Evolutionary conservation across 2,797 vertebrate species (phyloP), one percentile per base, ranked within the genome.

Genomic region (Melopsittacus undulatus): DNA sequence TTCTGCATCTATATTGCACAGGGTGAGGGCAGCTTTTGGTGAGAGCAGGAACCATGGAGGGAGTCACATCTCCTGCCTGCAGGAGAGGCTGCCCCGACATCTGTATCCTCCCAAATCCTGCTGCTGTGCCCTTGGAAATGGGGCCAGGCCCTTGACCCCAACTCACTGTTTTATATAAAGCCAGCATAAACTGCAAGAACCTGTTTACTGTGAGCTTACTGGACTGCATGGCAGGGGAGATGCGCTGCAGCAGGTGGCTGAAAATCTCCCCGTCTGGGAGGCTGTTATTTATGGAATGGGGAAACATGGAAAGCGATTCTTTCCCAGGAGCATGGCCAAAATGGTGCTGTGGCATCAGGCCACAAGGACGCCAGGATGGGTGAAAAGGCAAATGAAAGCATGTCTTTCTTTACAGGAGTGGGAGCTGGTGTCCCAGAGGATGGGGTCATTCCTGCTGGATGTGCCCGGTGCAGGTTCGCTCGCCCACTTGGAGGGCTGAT

Each of bases 401-500:
- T 29, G 11, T 86, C 12, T 59, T 56, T 62, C 63, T 26, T 17
- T 57, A 30, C 1, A 11, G 15, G 30, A 69, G 45, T 2, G 3
- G 20, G 30, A 64, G 9, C 64, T 0, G 1, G 36, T 2, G 5
- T 64, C 74, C 67, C 0, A 1, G 48, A 57, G 48, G 38, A 57
- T 12, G 34, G 69, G 76, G 32, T 83, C 27, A 26, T 73, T 57
- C 59, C 43, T 67, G 29, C 49, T 48, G 40, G 49, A 54, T 34
- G 20, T 0, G 0, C 40, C n/a, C 0, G 0, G 27, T 56, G 46
- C 6, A 0, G 48, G 63, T 85, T 83, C 1, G 3, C 51, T 87
- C 16, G 0, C 70, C 36, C 38, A 22, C 79, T 77, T 57, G 70
- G 89, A 87, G 75, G 87, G 86, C 36, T 73, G 79, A 83, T 83